These are phyloP conservation scores for Mnemiopsis leidyi DNA, from an alignment of 37 sponge, comb jelly and placozoan genomes.

Conservation along the genomic window DNA sequence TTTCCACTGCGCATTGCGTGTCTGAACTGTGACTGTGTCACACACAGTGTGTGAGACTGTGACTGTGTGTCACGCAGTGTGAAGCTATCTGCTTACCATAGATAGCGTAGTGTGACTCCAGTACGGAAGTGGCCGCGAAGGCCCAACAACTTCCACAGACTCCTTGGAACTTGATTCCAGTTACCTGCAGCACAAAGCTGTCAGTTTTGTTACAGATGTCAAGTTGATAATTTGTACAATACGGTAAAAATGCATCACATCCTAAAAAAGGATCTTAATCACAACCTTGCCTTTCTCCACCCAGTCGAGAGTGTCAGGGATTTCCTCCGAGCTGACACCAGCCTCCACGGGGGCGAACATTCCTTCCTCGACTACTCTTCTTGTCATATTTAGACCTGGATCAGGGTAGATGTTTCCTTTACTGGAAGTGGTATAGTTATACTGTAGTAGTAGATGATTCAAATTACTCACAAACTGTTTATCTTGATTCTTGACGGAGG, in stretches of 20 bases:
- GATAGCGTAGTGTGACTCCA: slow-evolving; percentile 27
- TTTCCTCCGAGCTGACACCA: not conserved
- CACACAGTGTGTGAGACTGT: too few relatives aligned
- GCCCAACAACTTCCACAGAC: slow-evolving; percentile 9
- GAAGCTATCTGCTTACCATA: not conserved
- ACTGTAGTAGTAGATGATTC: too few relatives aligned
- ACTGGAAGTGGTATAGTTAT: too few relatives aligned
- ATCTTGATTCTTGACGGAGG: too few relatives aligned
- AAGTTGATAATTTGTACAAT: not conserved
- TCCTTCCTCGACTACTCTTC: not conserved
- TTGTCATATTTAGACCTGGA: slow-evolving; percentile 18
- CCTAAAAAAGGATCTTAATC: not conserved
- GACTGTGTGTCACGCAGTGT: too few relatives aligned
- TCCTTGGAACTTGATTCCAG: not conserved
- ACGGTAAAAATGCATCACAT: not conserved
- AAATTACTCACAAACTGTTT: too few relatives aligned
- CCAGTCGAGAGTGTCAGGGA: not conserved
- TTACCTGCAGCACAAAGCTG: too few relatives aligned
- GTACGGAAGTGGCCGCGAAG: not conserved
- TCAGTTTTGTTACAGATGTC: too few relatives aligned
- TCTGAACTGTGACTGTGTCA: too few relatives aligned
- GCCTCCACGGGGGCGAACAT: not conserved
- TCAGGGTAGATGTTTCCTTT: too few relatives aligned
- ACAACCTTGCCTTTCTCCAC: not conserved
- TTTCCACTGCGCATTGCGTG: too few relatives aligned